These are phyloP conservation scores for Tinea semifulvella DNA, from an alignment of 2,888 invertebrate genomes.

Conservation along the genomic window DNA sequence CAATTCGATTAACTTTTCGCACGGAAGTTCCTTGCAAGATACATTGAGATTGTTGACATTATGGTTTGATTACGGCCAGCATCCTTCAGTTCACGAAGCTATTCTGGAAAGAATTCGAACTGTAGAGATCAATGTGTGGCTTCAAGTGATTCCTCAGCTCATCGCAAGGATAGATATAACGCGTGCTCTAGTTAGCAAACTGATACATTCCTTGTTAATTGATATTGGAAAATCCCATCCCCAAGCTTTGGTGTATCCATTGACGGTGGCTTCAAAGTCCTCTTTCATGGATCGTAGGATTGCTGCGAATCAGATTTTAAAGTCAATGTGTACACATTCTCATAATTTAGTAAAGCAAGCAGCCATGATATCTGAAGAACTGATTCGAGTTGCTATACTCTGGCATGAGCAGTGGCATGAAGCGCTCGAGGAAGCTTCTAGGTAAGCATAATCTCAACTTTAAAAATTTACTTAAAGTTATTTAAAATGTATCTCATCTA, in stretches of 20 bases:
- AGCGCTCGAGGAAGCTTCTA: constrained; percentile 92
- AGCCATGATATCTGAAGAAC: constrained; percentile 94
- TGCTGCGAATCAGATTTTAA: constrained; percentile 94
- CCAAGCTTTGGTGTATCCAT: constrained; percentile 95
- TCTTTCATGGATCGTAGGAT: constrained; percentile 83
- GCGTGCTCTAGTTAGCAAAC: constrained; percentile 83
- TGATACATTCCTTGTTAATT: constrained; percentile 92
- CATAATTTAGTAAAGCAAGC: constrained; percentile 93
- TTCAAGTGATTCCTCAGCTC: constrained; percentile 98
- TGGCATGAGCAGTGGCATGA: constrained; percentile 99
- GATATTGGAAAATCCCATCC: constrained; percentile 99
- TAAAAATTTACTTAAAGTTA: no score
- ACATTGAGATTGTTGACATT: constrained; percentile 93
- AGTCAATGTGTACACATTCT: constrained; percentile 96
- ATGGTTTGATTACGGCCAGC: constrained; percentile 98
- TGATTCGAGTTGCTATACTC: constrained; percentile 96
- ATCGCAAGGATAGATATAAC: constrained; percentile 98
- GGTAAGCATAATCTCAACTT: no score
- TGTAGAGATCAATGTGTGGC: constrained; percentile 98
- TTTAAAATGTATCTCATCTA: no score
- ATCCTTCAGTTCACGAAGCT: constrained; percentile 92
- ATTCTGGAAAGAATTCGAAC: constrained; percentile 90
- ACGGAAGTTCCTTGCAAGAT: constrained; percentile 94
- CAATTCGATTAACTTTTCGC: constrained; percentile 91
- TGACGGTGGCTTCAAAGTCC: constrained; percentile 97